Conservation (phyloP, 2,888 invertebrate species). For the Cantharis rufa region DNA sequence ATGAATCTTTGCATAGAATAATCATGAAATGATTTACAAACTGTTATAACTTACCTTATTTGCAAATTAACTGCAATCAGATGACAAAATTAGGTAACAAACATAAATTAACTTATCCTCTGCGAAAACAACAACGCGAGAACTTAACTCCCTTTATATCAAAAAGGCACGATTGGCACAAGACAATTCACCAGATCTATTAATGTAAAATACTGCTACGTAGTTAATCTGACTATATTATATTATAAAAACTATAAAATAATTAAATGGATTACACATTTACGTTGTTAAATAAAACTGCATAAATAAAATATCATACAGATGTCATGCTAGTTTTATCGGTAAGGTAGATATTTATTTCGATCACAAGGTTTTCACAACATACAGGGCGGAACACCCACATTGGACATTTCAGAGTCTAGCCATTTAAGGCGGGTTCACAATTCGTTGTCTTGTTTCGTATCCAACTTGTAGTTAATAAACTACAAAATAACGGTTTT, state of each 20-base stretch:
- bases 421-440: too few relatives aligned
- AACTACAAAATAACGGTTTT: too few relatives aligned
- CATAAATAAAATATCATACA: not conserved
- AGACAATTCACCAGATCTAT: not conserved
- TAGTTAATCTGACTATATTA: not conserved
- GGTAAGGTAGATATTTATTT: not conserved
- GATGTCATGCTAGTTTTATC: not conserved
- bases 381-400: not conserved
- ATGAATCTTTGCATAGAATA: not conserved
- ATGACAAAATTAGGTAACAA: slow-evolving; percentile 18
- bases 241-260: not conserved
- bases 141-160: not conserved
- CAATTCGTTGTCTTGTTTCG: too few relatives aligned
- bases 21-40: not conserved
- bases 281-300: not conserved
- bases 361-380: not conserved
- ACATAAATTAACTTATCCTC: slow-evolving; percentile 16
- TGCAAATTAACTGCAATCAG: slow-evolving; percentile 14
- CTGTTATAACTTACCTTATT: slow-evolving; percentile 4
- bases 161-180: not conserved
- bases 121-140: not conserved
- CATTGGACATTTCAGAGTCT: too few relatives aligned
- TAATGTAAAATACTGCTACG: not conserved
- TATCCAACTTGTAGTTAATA: too few relatives aligned
- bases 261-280: not conserved